Percentiles rank a stretch among this genome's conserved stretches.
Conservation (phyloP, 1,140 invertebrate genomes). For the Doryteuthis pealeii region DNA sequence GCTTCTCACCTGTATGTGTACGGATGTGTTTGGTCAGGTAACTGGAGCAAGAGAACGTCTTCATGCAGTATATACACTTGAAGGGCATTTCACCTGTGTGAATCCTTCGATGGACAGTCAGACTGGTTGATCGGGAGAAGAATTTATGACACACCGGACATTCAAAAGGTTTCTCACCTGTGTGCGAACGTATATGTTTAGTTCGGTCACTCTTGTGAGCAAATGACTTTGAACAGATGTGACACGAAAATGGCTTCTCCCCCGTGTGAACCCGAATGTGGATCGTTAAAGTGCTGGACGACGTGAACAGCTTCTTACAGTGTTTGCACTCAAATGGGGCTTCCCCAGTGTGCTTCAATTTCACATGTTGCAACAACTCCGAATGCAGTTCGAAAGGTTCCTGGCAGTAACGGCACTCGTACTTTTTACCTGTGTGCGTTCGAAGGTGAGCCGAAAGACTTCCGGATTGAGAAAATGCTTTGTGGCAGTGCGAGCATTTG, state of each 20-base stretch:
- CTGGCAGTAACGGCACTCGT: conserved; percentile 75
- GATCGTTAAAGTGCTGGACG: conserved; percentile 68
- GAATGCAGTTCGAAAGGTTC: conserved; percentile 85
- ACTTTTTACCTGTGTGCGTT: conserved; percentile 22
- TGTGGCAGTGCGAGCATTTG: conserved; percentile 60
- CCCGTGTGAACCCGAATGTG: conserved; percentile 25
- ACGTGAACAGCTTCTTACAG: conserved; percentile 65
- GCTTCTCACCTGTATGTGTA: conserved; percentile 22
- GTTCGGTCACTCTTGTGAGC: conserved; percentile 19
- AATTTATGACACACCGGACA: conserved; percentile 23
- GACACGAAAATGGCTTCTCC: conserved; percentile 16
- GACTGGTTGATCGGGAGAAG: conserved; percentile 40
- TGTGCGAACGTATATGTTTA: conserved; percentile 27
- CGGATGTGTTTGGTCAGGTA: conserved; percentile 29
- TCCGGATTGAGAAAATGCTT: conserved; percentile 20
- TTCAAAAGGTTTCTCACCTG: conserved; percentile 26
- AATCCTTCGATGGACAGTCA: conserved; percentile 33
- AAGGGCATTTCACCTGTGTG: conserved; percentile 21
- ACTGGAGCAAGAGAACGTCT: conserved; percentile 25
- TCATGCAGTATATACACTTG: conserved; percentile 15
- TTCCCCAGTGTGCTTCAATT: conserved; percentile 87
- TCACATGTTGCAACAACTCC: conserved; percentile 82
- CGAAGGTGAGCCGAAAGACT: conserved; percentile 74
- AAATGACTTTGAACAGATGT: conserved; percentile 17
- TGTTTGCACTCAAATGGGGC: conserved; percentile 64